Base-by-base conservation (phyloP, 2,797 vertebrate genomes). In the Megalops cyprinoides region DNA sequence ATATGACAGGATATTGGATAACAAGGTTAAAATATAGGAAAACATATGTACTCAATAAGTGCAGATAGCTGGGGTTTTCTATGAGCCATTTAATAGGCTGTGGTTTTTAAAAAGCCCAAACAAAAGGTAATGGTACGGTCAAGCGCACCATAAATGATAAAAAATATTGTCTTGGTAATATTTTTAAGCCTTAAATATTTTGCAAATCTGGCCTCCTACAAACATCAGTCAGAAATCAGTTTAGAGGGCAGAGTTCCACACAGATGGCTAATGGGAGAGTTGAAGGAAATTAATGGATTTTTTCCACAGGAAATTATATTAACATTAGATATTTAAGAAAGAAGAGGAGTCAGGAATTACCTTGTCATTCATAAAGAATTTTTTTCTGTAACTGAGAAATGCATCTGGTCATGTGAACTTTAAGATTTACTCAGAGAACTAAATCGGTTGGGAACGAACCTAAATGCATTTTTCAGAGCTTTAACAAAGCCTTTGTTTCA, bases 221-320 rank as follows among this genome's bases (percentile, higher is more conserved):
- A 55, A 15, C 48, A 76, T 76, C 31, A 76, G 74, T 76, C 31
- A 76, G 15, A 76, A 76, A 20, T 37, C 37, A 25, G 48, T 46
- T 75, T 25, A 31, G 48, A 28, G n/a, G 39, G 42, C n/a, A 58
- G 28, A n/a, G 39, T 77, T 77, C 75, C 23, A 31, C 75, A 42
- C 56, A 78, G 76, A 60, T 78, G 76, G 76, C 76, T 78, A 78
- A 78, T 78, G 55, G 76, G 7, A 48, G 37, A 44, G 48, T 78
- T 44, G 56, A 78, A 78, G 76, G 76, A 78, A 78, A 78, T 78
- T 78, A 78, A 58, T 58, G 76, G 76, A 78, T 78, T 62, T 60
- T 20, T 44, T 62, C n/a, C 76, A 62, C 76, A 78, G 56, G 76
- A 78, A 78, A 78, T 78, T 65, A 78, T 78, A 78, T 78, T 78